phyloP scores from a whole-genome alignment of 2,113 vertebrate genomes.

The Charina bottae region DNA sequence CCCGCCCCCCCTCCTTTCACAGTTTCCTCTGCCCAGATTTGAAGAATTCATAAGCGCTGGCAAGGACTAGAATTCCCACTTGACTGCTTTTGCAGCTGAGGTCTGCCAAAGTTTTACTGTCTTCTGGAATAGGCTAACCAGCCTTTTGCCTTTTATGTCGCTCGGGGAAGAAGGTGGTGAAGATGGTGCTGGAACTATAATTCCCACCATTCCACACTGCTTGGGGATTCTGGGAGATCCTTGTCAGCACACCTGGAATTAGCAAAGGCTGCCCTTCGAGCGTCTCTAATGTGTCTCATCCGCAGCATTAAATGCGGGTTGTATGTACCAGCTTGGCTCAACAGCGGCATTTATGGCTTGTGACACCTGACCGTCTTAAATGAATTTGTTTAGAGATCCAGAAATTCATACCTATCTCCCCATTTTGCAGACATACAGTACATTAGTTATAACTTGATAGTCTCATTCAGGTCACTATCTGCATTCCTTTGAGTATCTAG shows the following conservation, averaged over 20 bases:
- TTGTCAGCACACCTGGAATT: neutral
- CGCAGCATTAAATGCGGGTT: neutral
- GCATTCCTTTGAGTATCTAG: neutral
- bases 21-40: neutral
- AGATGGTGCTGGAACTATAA: neutral
- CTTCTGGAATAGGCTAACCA: too few relatives aligned
- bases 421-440: neutral
- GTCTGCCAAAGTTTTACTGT: neutral
- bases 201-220: neutral
- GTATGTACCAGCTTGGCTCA: neutral
- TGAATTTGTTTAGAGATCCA: neutral
- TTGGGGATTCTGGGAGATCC: neutral
- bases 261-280: neutral
- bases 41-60: neutral
- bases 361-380: neutral
- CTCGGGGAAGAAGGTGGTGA: neutral
- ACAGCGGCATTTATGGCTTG: neutral
- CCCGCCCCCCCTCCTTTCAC: neutral
- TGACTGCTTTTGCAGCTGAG: slow-evolving; percentile 2
- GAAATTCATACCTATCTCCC: neutral
- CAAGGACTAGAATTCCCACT: neutral
- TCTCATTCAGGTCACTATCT: neutral
- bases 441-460: neutral
- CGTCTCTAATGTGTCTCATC: neutral
- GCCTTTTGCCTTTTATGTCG: neutral